A percentile compares a stretch with the other conserved stretches of the same genome.
phyloP scores from a whole-genome alignment of 2,113 vertebrate species.

The Marmota flaviventris region DNA sequence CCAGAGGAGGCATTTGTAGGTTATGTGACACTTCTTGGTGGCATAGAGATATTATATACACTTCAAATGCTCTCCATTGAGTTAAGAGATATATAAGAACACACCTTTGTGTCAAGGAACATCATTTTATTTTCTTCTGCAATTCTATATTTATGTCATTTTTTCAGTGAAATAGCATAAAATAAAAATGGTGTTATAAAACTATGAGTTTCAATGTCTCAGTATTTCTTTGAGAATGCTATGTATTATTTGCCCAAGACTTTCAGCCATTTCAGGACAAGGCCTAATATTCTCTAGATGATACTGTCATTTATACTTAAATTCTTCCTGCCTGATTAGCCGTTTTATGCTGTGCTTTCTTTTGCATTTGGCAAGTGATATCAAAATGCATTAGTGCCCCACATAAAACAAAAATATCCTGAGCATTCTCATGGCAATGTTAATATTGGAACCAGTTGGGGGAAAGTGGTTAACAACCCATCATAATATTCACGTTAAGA shows the following conservation, averaged over 20 bases:
- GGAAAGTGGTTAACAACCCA: constrained; percentile 21
- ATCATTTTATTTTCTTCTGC: constrained; percentile 37
- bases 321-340: constrained; percentile 7
- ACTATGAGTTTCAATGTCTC: not conserved
- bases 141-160: constrained; percentile 35
- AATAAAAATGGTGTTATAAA: constrained; percentile 5
- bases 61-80: not conserved
- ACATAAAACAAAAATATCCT: constrained; percentile 67
- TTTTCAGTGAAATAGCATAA: constrained; percentile 46
- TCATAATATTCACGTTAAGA: constrained; percentile 71
- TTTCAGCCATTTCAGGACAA: not conserved
- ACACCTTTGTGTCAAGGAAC: constrained; percentile 15
- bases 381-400: constrained; percentile 63
- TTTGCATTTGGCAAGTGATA: constrained; percentile 49
- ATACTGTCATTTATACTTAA: constrained; percentile 18
- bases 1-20: not conserved
- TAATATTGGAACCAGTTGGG: constrained; percentile 42
- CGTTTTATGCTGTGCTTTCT: constrained; percentile 58
- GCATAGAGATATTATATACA: not conserved
- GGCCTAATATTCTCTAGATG: not conserved
- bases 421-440: not conserved
- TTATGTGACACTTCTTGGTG: not conserved
- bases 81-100: not conserved
- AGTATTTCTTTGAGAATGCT: constrained; percentile 6
- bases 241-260: constrained; percentile 32